Evolutionary conservation across 1,140 invertebrate species (phyloP).

Genomic region (Asbolus verrucosus): DNA sequence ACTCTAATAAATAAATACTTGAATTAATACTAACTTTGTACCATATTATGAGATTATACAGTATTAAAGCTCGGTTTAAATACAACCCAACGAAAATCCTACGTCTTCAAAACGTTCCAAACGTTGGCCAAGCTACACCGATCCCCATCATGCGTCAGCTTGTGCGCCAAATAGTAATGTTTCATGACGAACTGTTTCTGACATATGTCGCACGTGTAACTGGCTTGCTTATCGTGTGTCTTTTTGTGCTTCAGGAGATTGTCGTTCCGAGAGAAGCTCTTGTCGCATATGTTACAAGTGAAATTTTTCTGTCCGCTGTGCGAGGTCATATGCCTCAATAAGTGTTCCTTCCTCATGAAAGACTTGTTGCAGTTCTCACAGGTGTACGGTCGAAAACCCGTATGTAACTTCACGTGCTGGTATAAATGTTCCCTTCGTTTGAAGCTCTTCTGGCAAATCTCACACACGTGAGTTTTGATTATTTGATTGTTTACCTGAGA

Average conservation of each 20-base stretch:
- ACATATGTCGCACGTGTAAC: constrained; percentile 78
- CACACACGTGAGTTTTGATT: constrained; percentile 64
- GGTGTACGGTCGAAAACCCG: constrained; percentile 76
- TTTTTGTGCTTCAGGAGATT: constrained; percentile 80
- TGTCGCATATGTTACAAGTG: constrained; percentile 81
- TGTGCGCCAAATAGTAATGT: constrained; percentile 76
- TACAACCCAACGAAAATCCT: neutral
- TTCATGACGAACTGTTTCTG: constrained; percentile 80
- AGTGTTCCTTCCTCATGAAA: constrained; percentile 79
- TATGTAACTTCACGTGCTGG: constrained; percentile 74
- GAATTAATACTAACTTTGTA: constrained; percentile 34
- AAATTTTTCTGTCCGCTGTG: constrained; percentile 82
- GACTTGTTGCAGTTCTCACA: constrained; percentile 76
- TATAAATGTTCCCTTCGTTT: constrained; percentile 73
- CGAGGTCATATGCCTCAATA: constrained; percentile 77
- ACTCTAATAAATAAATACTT: constrained; percentile 25
- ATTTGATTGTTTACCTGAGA: constrained; percentile 31
- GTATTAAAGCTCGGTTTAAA: constrained; percentile 10
- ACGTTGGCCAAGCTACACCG: constrained; percentile 15
- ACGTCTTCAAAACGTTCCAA: constrained; percentile 33
- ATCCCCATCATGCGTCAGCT: constrained; percentile 53
- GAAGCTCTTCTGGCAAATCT: constrained; percentile 71
- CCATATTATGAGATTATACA: constrained; percentile 28
- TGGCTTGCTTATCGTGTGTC: constrained; percentile 74
- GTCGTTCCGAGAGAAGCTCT: constrained; percentile 81